Base-by-base conservation (phyloP, 2,113 vertebrate species). In the Xiphophorus hellerii region DNA sequence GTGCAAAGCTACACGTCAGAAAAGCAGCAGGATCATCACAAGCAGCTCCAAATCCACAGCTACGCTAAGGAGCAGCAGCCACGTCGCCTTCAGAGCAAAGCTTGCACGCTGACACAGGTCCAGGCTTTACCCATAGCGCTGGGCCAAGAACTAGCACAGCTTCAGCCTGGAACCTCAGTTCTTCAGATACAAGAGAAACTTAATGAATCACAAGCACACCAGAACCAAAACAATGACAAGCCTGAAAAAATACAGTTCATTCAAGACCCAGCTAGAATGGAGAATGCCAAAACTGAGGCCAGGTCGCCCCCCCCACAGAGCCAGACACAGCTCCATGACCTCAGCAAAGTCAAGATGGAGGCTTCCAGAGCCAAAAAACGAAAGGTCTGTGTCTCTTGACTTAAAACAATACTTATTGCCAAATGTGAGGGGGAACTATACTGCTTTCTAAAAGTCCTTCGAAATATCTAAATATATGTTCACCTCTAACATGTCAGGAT, bases 1-100 rank as follows among this genome's bases (percentile, higher is more conserved):
- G 96, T 96, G 9, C 96, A 98, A 62, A 97, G 94, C 90, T 97
- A 96, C 13, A 93, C 95, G 28, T 88, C 86, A 51, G 68, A 87
- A 20, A 84, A 84, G 83, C 82, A 90, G 92, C 79, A 0, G 70
- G 83, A 90, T 77, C 80, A 80, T 22, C 88, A 71, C 69, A 86
- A 84, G 2, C 92, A 90, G 71, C 84, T 92, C 35, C 92, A 87
- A 51, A 87, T 89, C 17, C 87, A 89, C 84, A 93, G 87, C 78
- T 87, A 92, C 0, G 87, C 92, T 78, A 85, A 88, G 0, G 28
- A 94, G 92, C 88, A 91, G 13, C 94, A 91, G 7, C 75, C 92
- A 60, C 66, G 71, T 67, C 85, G 79, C 17, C 84, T 89, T 17
- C 91, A 84, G 71, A 74, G 35, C 82, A 88, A 87, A 78, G 28